phyloP scores from a whole-genome alignment of 2,113 vertebrate species.

The zebrafish (Danio rerio) region DNA sequence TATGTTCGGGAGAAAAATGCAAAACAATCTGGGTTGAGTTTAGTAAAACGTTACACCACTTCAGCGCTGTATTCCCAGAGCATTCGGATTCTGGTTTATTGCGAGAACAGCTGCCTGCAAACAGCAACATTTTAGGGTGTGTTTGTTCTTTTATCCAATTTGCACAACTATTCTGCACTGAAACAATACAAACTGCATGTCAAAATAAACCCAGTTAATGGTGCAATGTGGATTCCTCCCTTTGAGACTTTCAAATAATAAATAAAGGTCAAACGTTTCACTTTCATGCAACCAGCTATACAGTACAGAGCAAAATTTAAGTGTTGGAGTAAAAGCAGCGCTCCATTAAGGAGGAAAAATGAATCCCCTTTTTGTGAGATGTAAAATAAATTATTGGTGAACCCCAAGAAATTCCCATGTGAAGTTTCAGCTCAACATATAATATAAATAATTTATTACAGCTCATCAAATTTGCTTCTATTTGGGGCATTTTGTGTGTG shows the following conservation, averaged over 20 bases:
- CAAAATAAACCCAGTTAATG: neutral
- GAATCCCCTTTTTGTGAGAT: too few species aligned
- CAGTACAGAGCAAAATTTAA: neutral
- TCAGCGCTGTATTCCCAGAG: neutral
- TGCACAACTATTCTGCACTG: neutral
- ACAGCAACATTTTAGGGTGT: neutral
- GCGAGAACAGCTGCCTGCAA: neutral
- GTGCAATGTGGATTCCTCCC: neutral
- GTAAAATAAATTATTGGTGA: too few species aligned
- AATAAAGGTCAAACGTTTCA: neutral
- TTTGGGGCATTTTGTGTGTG: too few species aligned
- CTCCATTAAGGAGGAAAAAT: neutral
- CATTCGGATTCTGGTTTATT: neutral
- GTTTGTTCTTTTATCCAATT: neutral
- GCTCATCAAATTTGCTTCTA: too few species aligned
- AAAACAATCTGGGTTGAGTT: neutral
- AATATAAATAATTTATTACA: too few species aligned
- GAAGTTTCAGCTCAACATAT: too few species aligned
- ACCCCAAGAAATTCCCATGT: too few species aligned
- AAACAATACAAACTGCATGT: neutral
- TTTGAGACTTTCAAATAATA: slow-evolving; percentile 3
- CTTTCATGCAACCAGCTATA: neutral
- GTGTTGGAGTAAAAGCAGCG: neutral
- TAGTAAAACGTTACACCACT: neutral
- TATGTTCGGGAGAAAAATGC: neutral